Evolutionary conservation across 2,888 invertebrate species (phyloP), one percentile per base, ranked within the genome.

Genomic region (Deilephila elpenor): DNA sequence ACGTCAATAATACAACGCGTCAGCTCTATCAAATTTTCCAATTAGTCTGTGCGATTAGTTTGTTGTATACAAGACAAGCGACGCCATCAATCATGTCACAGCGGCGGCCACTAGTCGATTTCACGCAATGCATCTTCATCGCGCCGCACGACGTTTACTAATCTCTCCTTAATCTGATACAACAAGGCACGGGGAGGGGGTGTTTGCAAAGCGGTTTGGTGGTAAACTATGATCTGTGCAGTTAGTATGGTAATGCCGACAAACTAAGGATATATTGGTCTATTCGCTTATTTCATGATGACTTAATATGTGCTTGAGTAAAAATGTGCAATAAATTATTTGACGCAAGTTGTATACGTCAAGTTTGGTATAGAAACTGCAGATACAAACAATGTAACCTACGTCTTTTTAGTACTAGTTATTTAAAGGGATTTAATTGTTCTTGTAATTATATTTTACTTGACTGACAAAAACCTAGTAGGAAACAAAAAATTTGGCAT

Each of bases 121-220:
- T 82, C 81, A 77, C 77, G 86, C 89, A 85, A 93, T 93, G 88
- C 85, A 91, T 93, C 93, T 93, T 90, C 90, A 88, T 91, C 87
- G 84, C 77, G 44, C 80, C 80, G 81, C 74, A 77, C 79, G 87
- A 87, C 88, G 83, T 85, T 85, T 83, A 79, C 87, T 91, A 90
- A 91, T 91, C 89, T 87, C 75, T 82, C 78, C 79, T 78, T 90
- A 89, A 90, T 90, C 88, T 84, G 82, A 84, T 81, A 84, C 82
- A 81, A 73, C 37, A 73, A 72, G 74, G 72, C 70, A 64, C n/a
- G 32, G 32, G 6, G 44, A 6, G n/a, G 56, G 56, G n/a, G 56
- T 56, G 7, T 56, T 56, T 56, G 56, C 56, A 17, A 17, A 56
- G 5, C 56, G 56, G 5, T n/a, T 60, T 60, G 29, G 25, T 17